Base-by-base conservation (phyloP, 2,113 vertebrate species). In the Octodon degus region DNA sequence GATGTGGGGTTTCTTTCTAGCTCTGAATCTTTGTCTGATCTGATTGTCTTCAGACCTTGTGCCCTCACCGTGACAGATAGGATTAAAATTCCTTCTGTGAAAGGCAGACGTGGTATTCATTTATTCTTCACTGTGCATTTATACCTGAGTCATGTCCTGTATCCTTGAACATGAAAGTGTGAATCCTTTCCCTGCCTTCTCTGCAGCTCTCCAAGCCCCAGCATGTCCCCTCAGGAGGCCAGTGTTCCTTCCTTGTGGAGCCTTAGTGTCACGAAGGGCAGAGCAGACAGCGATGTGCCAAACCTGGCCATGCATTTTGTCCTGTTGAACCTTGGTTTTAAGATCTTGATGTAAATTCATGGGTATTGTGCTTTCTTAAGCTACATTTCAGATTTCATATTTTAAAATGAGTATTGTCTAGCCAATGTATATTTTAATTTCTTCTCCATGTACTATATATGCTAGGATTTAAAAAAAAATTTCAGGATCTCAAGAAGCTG, bases 61-160 rank as follows among this genome's bases (percentile, higher is more conserved):
- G 34, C 86, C 60, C 19, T 7, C 20, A 82, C 67, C 20, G 1
- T 70, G 81, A 63, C 40, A 89, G 50, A 60, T 20, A 68, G 92
- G 50, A 90, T 94, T 92, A 77, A 90, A 89, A 90, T 89, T 82
- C 62, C 58, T 97, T 55, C 65, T 34, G n/a, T 63, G n/a, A 55
- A 87, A 82, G 91, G 58, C 86, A 47, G 55, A 63, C 22, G 6
- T 43, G 37, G 83, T 62, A 86, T 70, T 86, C 65, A 55, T 13
- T 76, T 80, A 25, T 47, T 40, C n/a, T 67, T 76, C 67, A 1
- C 58, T 24, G 3, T 72, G 58, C 8, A 2, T 60, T 85, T 40
- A 22, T 84, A 67, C 13, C 1, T 20, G 40, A 74, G 22, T 27
- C 47, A 20, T 43, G 80, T 55, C 80, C 53, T 25, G 14, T 58